Conservation (phyloP, 2,113 vertebrate species). For the Rissa tridactyla region DNA sequence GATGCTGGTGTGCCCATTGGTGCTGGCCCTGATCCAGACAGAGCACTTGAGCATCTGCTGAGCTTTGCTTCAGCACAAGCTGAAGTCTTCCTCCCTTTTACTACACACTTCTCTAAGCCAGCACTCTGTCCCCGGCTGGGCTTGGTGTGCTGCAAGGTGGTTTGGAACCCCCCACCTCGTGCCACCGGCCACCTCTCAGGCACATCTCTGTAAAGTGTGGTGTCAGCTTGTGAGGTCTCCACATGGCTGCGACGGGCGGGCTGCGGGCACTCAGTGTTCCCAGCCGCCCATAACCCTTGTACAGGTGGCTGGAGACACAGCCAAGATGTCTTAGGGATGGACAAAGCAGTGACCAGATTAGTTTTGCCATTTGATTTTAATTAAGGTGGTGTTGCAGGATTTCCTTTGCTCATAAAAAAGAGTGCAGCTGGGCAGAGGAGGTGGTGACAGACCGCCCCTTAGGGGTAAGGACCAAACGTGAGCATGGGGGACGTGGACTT, state of each 20-base stretch:
- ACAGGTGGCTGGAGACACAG: background rate
- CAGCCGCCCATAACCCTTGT: rapidly evolving
- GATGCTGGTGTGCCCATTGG: background rate
- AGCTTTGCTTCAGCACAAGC: background rate
- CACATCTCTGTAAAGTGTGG: background rate
- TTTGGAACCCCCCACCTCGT: no score
- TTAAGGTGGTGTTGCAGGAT: background rate
- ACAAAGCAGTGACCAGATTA: background rate
- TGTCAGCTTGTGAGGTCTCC: background rate
- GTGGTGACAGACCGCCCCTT: background rate
- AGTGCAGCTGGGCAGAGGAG: background rate
- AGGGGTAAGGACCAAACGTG: background rate
- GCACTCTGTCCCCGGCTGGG: no score
- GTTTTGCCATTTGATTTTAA: background rate
- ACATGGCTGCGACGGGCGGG: rapidly evolving
- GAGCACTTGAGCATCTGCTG: background rate
- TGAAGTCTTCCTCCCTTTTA: background rate
- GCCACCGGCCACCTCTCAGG: background rate
- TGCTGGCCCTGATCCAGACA: background rate
- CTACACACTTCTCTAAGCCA: background rate
- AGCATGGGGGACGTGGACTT: rapidly evolving
- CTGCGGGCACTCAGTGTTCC: background rate
- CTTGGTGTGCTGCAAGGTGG: background rate
- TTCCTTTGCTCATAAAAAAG: background rate
- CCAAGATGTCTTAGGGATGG: background rate